A percentile compares a stretch with the other conserved stretches of the same genome.
phyloP scores from a whole-genome alignment of 37 sponge, comb jelly and placozoan genomes.

The Trichoplax adhaerens region DNA sequence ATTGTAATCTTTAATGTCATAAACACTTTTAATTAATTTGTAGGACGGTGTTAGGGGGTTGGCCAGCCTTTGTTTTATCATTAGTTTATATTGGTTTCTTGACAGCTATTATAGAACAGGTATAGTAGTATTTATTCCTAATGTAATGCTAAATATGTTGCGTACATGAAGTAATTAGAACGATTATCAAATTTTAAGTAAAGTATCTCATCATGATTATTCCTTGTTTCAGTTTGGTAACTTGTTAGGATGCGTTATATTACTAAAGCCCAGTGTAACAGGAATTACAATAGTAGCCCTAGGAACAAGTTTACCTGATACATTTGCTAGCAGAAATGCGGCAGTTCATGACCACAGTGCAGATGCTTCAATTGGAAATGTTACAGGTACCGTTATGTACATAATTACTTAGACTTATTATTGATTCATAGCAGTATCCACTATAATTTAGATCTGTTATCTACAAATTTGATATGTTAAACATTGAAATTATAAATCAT shows the following conservation, averaged over 20 bases:
- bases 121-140: too few species aligned
- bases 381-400: constrained; percentile 21
- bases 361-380: constrained; percentile 43
- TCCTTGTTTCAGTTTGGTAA: constrained; percentile 9
- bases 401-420: not conserved
- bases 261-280: constrained; percentile 28
- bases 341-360: constrained; percentile 39
- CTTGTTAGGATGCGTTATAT: constrained; percentile 27
- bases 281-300: constrained; percentile 52
- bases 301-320: constrained; percentile 48
- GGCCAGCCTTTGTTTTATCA: constrained; percentile 36
- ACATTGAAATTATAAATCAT: too few species aligned
- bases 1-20: not conserved
- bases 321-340: constrained; percentile 35
- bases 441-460: too few species aligned
- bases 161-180: too few species aligned
- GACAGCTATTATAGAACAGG: constrained; percentile 34
- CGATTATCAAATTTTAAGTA: too few species aligned
- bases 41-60: constrained; percentile 8
- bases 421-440: too few species aligned
- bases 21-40: not conserved
- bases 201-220: not conserved
- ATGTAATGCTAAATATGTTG: too few species aligned
- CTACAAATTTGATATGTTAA: too few species aligned
- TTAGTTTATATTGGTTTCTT: constrained; percentile 23